Percentiles rank a stretch among this genome's conserved stretches.
Conservation (phyloP, 2,888 invertebrate genomes). For the Clunio marinus region DNA sequence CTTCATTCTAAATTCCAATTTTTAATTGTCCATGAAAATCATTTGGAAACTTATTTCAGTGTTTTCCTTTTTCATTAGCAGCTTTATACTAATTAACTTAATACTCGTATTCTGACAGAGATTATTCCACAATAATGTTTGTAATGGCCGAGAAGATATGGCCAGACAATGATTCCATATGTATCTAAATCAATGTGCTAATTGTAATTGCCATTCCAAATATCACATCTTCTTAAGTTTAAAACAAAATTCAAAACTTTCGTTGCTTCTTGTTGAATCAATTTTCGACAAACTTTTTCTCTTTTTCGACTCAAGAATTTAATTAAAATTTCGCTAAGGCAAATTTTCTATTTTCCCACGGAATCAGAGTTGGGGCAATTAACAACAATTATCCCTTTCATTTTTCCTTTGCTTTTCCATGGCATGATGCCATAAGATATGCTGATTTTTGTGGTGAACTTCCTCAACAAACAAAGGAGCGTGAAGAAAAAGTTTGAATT, state of each 20-base stretch:
- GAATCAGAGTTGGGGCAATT: too few species aligned
- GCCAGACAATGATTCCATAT: too few species aligned
- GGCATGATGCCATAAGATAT: neutral
- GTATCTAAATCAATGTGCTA: too few species aligned
- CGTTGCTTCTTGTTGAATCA: too few species aligned
- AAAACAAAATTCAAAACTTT: too few species aligned
- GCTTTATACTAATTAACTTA: neutral
- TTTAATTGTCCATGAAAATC: conserved; percentile 4
- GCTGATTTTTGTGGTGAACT: conserved; percentile 13
- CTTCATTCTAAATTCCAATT: too few species aligned
- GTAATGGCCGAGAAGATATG: too few species aligned
- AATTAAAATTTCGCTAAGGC: neutral
- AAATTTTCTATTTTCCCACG: conserved; percentile 4
- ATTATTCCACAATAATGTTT: too few species aligned
- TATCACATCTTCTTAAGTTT: too few species aligned
- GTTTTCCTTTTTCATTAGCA: neutral
- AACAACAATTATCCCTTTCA: conserved; percentile 19
- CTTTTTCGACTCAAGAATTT: neutral
- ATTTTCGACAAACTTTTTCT: too few species aligned
- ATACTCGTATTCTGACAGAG: too few species aligned
- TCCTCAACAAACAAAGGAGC: conserved; percentile 7
- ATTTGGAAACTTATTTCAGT: neutral
- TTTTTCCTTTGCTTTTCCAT: neutral
- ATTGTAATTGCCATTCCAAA: too few species aligned
- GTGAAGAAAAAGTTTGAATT: neutral